A percentile compares a stretch with the other conserved stretches of the same genome.
Conservation (phyloP, 2,888 invertebrate species). For the Cosmia pyralina region DNA sequence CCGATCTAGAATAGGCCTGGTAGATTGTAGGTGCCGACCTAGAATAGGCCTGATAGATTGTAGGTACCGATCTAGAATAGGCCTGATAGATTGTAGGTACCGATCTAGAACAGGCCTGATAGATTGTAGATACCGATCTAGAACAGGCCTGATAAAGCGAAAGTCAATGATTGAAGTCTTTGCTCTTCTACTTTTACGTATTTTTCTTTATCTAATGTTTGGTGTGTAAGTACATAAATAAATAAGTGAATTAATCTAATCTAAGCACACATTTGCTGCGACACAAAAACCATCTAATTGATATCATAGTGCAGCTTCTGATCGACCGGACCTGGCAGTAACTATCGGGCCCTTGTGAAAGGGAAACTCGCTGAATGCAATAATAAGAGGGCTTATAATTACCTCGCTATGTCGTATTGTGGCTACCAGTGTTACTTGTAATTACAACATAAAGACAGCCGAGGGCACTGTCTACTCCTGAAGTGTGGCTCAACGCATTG, state of each 20-base stretch:
- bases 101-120: too few species aligned
- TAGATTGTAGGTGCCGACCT: too few species aligned
- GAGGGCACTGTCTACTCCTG: background rate
- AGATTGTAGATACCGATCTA: too few species aligned
- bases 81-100: too few species aligned
- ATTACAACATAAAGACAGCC: background rate
- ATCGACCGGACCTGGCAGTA: background rate
- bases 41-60: too few species aligned
- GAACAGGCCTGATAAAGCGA: too few species aligned
- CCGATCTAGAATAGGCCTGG: too few species aligned
- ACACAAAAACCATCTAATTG: background rate
- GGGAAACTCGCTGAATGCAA: background rate
- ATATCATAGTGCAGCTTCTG: constrained; percentile 2
- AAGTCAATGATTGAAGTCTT: background rate
- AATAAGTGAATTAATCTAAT: background rate
- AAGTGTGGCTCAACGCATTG: background rate
- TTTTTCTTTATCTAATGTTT: background rate
- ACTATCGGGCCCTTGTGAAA: background rate
- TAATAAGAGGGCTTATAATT: constrained; percentile 15
- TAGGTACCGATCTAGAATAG: too few species aligned
- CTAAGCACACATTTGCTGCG: background rate
- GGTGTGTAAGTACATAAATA: background rate
- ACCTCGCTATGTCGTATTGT: background rate
- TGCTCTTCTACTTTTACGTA: background rate
- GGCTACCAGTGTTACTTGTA: background rate